Evolutionary conservation across 2,888 invertebrate species (phyloP).

Genomic region (Anarsia innoxiella): DNA sequence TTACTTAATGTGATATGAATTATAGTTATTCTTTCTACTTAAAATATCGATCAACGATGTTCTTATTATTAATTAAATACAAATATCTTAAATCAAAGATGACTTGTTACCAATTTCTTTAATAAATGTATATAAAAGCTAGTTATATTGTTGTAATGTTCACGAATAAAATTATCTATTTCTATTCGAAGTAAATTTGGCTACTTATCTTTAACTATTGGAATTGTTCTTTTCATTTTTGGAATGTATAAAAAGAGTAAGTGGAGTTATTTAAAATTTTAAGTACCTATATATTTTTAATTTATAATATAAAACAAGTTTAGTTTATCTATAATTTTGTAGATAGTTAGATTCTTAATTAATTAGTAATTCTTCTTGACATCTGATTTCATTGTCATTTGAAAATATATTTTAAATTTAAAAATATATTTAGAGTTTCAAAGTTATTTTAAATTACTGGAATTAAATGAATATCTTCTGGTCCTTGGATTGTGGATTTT

Average conservation of each 20-base stretch:
- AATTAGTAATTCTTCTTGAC: conserved; percentile 40
- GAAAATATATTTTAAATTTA: too few relatives aligned
- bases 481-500: conserved; percentile 26
- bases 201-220: too few relatives aligned
- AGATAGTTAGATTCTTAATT: conserved; percentile 21
- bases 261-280: too few relatives aligned
- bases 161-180: conserved; percentile 22
- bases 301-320: conserved; percentile 18
- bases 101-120: conserved; percentile 53
- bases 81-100: conserved; percentile 34
- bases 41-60: conserved; percentile 8
- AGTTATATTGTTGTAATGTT: conserved; percentile 57
- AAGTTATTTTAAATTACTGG: too few relatives aligned
- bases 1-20: conserved; percentile 5
- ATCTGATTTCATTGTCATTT: conserved; percentile 54
- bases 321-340: conserved; percentile 10
- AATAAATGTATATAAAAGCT: conserved; percentile 56
- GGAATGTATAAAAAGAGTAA: too few relatives aligned
- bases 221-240: neutral
- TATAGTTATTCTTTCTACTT: conserved; percentile 3
- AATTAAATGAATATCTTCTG: too few relatives aligned
- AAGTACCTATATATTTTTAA: too few relatives aligned
- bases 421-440: too few relatives aligned
- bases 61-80: conserved; percentile 15
- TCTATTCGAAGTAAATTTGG: neutral